Evolutionary conservation across 2,888 invertebrate genomes (phyloP).

Genomic region (Yponomeuta plumbellus): DNA sequence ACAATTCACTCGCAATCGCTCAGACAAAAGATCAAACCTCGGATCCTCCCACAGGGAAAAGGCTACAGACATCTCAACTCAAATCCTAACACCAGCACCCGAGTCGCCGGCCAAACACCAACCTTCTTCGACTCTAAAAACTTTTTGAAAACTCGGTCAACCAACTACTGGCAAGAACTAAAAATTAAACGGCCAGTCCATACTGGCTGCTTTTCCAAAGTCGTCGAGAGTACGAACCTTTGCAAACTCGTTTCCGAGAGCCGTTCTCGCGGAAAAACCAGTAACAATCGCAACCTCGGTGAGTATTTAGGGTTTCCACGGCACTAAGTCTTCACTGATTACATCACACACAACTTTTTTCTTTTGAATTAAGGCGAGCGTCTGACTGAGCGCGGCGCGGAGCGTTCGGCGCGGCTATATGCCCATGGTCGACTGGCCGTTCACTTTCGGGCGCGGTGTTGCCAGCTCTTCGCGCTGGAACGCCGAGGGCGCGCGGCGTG

Average conservation of each 20-base stretch:
- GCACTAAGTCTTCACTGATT: neutral
- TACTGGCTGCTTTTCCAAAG: neutral
- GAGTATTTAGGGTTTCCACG: neutral
- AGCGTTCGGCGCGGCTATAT: neutral
- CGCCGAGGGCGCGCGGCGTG: neutral
- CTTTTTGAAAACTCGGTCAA: no score
- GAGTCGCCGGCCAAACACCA: no score
- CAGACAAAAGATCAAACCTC: no score
- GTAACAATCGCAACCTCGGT: neutral
- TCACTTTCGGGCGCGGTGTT: neutral
- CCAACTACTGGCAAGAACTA: neutral
- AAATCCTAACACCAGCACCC: no score
- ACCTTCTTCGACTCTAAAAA: no score
- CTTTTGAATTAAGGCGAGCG: neutral
- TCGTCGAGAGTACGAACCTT: neutral
- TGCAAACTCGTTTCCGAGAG: neutral
- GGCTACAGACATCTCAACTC: no score
- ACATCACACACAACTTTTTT: neutral
- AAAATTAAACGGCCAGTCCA: neutral
- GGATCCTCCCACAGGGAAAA: no score
- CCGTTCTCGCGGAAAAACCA: neutral
- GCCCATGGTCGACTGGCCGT: neutral
- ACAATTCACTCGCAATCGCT: no score
- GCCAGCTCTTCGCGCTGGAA: neutral
- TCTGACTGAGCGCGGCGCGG: neutral